Evolutionary conservation across 2,888 invertebrate genomes (phyloP).

Genomic region (Acleris sparsana): DNA sequence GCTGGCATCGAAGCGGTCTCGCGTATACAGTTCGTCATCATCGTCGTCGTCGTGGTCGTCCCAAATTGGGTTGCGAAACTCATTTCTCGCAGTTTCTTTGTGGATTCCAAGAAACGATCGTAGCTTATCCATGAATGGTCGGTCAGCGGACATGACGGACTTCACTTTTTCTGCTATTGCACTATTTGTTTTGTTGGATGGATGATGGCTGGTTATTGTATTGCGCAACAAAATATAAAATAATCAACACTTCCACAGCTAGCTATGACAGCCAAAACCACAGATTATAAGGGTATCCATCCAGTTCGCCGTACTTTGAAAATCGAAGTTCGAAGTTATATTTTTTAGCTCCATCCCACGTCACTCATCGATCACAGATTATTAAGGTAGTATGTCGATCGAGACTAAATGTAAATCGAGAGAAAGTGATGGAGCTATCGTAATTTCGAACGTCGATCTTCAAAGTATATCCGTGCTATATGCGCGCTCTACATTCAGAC

Average conservation of each 20-base stretch:
- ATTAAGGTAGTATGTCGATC: no score
- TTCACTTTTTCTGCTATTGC: slow-evolving; percentile 47
- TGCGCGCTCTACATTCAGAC: no score
- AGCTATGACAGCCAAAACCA: neutral
- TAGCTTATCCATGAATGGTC: slow-evolving; percentile 64
- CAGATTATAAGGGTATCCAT: no score
- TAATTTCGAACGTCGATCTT: no score
- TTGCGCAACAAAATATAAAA: slow-evolving; percentile 65
- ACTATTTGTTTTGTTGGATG: slow-evolving; percentile 36
- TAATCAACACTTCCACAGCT: slow-evolving; percentile 45
- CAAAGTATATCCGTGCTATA: no score
- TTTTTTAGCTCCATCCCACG: no score
- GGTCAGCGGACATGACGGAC: slow-evolving; percentile 39
- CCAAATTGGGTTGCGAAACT: slow-evolving; percentile 79
- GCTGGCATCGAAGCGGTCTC: slow-evolving; percentile 55
- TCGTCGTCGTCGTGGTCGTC: slow-evolving; percentile 74
- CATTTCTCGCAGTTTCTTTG: slow-evolving; percentile 65
- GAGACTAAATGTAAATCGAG: no score
- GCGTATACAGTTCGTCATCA: slow-evolving; percentile 70
- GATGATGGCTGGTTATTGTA: slow-evolving; percentile 43
- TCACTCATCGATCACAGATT: no score
- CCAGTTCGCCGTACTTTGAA: no score
- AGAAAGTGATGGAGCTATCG: no score
- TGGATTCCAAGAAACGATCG: slow-evolving; percentile 65
- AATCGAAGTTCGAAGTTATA: no score